Evolutionary conservation across 2,797 vertebrate species (phyloP), one percentile per base, ranked within the genome.

Genomic region (Miichthys miiuy): DNA sequence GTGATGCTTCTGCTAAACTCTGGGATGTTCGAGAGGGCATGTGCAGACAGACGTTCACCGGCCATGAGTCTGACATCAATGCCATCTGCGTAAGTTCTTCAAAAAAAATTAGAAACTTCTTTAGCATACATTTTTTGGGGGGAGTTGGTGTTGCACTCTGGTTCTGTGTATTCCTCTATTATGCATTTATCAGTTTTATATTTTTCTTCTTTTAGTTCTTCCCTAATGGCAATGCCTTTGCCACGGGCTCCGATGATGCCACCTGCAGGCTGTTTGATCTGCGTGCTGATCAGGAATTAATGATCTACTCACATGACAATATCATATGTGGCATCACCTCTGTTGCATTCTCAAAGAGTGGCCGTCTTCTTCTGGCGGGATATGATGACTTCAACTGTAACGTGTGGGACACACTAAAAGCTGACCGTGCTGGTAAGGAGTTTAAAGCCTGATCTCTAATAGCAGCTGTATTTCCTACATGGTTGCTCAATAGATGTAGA

Each of bases 331-430:
- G 98, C 84, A 99, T 99, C 96, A 99, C 98, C 88, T 99, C 98
- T 13, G 98, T 99, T 92, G 98, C 98, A 82, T 99, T 99, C 95
- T 99, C 98, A 77, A 99, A 99, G 96, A 99, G 98, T 0, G 98
- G 98, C 55, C 98, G 98, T 75, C 97, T 99, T 61, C 97, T 99
- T 69, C 95, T 99, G 84, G 98, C 98, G 10, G 98, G 98, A 63
- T 99, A 99, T 14, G 98, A 99, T 8, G 98, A 99, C 93, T 99
- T 99, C 93, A 99, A 99, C 94, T 99, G 98, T 94, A 99, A 99
- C 0, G 98, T 99, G 86, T 99, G 98, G 98, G 98, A 99, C 86
- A 98, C 97, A 0, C 97, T 99, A 93, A 99, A 99, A 93, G 98
- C 98, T 1, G 98, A 99, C 89, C 95, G 98, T 86, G 98, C 98